Base-by-base conservation (phyloP, 1,140 invertebrate genomes). In the Zophobas morio region DNA sequence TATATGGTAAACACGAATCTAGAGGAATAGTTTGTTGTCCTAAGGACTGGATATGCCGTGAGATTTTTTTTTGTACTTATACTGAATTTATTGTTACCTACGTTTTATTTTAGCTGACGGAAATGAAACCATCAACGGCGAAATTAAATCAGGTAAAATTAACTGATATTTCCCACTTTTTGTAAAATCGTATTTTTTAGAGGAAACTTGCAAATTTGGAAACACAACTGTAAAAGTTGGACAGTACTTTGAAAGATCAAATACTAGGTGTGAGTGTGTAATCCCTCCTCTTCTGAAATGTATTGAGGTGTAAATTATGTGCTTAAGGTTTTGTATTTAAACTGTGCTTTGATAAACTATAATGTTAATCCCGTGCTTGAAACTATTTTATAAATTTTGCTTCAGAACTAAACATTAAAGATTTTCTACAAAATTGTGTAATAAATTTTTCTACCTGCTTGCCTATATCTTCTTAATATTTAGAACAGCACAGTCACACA, bases 21-120 rank as follows among this genome's bases (percentile, higher is more conserved):
- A 53, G 36, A 1, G 35, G 77, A 8, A 36, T 51, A 8, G 35
- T 76, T 40, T 81, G 81, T 73, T 81, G 81, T 78, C 81, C 81
- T 1, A 42, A 77, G n/a, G 53, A 42, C 8, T 81, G 79, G 75
- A 36, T 81, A 47, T 81, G 81, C 76, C 79, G 60, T 57, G 1
- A 70, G 4, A 49, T 6, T 70, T 70, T 42, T 35, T 70, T 36
- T 2, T 34, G 51, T 20, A 20, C 20, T 20, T 20, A 51, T 32
- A 5, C 2, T 70, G 34, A 46, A 51, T 72, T 72, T 36, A 60
- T 4, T 49, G 34, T 2, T 51, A 51, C 36, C 20, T 20, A 20
- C 20, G 4, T 3, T 39, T 49, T 39, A 8, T 72, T 72, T 72
- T 40, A 54, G 70, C 46, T 72, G 70, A 72, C 4, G 51, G 51